These are phyloP conservation scores for Eilema griseolum DNA, from an alignment of 2,888 invertebrate genomes.

Conservation along the genomic window DNA sequence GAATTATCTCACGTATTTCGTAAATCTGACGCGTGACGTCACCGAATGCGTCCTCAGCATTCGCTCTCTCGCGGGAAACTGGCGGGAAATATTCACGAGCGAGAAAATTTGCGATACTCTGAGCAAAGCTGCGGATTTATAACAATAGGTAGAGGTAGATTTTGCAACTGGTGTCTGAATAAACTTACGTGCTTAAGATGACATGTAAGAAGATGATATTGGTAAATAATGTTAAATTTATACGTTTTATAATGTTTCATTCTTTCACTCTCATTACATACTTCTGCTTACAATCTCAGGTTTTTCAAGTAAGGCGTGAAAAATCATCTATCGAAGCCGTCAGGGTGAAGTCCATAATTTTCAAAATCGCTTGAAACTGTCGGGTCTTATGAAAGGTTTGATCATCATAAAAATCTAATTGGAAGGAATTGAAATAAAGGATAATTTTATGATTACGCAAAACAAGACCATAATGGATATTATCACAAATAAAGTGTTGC, in stretches of 20 bases:
- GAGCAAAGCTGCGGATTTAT: conserved; percentile 14
- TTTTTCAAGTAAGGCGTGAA: too few relatives aligned
- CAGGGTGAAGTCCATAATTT: too few relatives aligned
- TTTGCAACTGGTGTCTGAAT: neutral
- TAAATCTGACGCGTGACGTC: conserved; percentile 48
- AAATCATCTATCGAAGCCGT: too few relatives aligned
- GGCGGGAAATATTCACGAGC: conserved; percentile 60
- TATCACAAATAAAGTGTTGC: too few relatives aligned
- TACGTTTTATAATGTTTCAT: neutral
- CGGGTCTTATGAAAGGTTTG: too few relatives aligned
- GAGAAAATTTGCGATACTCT: conserved; percentile 29
- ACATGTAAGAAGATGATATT: neutral
- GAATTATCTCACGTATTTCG: conserved; percentile 45
- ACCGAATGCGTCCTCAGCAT: conserved; percentile 55
- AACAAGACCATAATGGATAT: too few relatives aligned
- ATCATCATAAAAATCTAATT: too few relatives aligned
- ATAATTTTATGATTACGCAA: too few relatives aligned
- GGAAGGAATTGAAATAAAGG: too few relatives aligned
- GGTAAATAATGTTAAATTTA: neutral
- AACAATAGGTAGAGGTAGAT: conserved; percentile 7
- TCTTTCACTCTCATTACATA: neutral
- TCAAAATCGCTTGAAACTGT: too few relatives aligned
- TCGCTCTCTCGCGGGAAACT: conserved; percentile 61
- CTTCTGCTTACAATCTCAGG: too few relatives aligned
- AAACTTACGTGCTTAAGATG: neutral